These are phyloP conservation scores for Tangara arthus DNA, from an alignment of 2,797 vertebrate genomes.

Conservation along the genomic window DNA sequence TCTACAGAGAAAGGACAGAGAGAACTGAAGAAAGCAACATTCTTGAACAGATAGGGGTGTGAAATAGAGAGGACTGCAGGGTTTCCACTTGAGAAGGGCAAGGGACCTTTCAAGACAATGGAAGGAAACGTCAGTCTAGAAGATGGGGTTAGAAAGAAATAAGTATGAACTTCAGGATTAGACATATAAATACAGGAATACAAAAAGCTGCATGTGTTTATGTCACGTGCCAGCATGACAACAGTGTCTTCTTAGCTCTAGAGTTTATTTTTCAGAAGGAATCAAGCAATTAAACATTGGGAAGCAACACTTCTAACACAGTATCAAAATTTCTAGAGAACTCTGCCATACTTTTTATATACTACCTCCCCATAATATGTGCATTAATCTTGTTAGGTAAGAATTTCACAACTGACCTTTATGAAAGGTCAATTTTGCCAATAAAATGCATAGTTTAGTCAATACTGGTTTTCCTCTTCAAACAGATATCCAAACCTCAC, in stretches of 20 bases:
- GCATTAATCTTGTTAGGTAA: not conserved
- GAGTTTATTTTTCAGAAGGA: not conserved
- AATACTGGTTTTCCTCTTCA: not conserved
- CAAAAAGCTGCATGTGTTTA: not conserved
- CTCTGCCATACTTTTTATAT: not conserved
- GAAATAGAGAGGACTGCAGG: not conserved
- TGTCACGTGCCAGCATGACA: not conserved
- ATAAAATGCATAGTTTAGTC: not conserved
- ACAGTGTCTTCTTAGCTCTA: not conserved
- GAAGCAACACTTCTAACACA: not conserved
- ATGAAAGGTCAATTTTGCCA: not conserved
- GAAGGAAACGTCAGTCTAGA: not conserved
- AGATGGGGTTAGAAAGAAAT: not conserved
- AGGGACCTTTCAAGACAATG: not conserved
- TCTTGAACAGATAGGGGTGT: not conserved
- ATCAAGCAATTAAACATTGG: not conserved
- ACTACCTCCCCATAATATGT: not conserved
- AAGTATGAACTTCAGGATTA: not conserved
- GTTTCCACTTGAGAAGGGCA: not conserved
- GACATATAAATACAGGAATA: not conserved
- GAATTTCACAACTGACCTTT: not conserved
- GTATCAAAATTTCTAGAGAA: not conserved
- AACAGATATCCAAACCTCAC: not conserved
- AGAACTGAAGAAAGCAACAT: constrained; percentile 32
- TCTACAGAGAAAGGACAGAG: constrained; percentile 7